Evolutionary conservation across 2,888 invertebrate species (phyloP), one percentile per base, ranked within the genome.

Genomic region (Hyles lineata): DNA sequence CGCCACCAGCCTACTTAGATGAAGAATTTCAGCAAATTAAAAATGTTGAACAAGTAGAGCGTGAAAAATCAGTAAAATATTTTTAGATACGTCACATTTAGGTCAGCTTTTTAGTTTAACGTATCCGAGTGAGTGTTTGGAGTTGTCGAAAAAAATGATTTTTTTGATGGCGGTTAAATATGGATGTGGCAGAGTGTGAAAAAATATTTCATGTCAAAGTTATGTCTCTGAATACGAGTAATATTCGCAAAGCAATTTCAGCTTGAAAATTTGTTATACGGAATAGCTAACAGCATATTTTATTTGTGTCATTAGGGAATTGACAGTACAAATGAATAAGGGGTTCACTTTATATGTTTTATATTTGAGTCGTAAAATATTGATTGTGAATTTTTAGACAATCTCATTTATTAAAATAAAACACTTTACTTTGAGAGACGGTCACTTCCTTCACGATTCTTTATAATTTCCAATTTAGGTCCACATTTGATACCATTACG

Each of bases 11-110:
- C 60, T n/a, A 55, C 19, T 25, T 6, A 11, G 25, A 25, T 6
- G 23, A 6, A 60, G 15, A 60, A 60, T 55, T 55, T 55, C 32
- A 17, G 25, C 15, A 63, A 25, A 60, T 23, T 60, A 32, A n/a
- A 63, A 63, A 32, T 35, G 35, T 62, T 11, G 19, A 62, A 9
- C 17, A 43, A 67, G 63, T 67, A 43, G 43, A 43, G 43, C 43
- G 43, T 43, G 62, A 62, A 67, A 43, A 67, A 43, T 67, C 21
- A 43, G 23, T 17, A 21, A 43, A 6, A 43, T 67, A 67, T 67
- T 67, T 55, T 43, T 74, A 67, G 63, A 43, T 43, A 21, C 11
- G 21, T 35, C 8, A 32, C 35, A 62, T 67, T 67, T 23, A 23
- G 35, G 63, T 43, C 63, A 21, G 43, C 21, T 43, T 67, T n/a